Evolutionary conservation across 2,113 vertebrate genomes (phyloP).

Genomic region (Tichodroma muraria): DNA sequence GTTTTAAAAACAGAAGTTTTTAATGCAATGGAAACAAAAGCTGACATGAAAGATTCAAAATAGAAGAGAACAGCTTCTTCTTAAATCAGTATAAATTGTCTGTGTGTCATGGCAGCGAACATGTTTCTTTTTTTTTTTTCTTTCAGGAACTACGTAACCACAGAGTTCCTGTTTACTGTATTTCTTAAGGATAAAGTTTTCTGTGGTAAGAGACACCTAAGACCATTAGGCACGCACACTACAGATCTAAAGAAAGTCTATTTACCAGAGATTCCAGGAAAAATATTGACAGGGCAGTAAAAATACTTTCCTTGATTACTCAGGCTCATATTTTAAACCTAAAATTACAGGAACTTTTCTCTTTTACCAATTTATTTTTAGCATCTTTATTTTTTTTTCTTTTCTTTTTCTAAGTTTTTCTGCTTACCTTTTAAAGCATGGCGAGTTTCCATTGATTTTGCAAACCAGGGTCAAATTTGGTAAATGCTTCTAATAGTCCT

Average conservation of each 20-base stretch:
- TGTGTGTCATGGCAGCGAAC: slow-evolving; percentile 40
- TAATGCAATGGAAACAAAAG: slow-evolving; percentile 36
- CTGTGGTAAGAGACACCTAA: slow-evolving; percentile 73
- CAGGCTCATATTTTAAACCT: slow-evolving; percentile 72
- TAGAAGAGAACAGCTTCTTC: slow-evolving; percentile 29
- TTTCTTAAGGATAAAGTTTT: slow-evolving; percentile 75
- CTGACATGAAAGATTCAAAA: slow-evolving; percentile 11
- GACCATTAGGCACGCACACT: slow-evolving; percentile 66
- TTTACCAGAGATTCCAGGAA: slow-evolving; percentile 76
- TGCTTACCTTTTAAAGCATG: slow-evolving; percentile 57
- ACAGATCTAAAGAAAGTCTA: slow-evolving; percentile 72
- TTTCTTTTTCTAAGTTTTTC: slow-evolving; percentile 6
- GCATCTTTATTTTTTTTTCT: slow-evolving; percentile 64
- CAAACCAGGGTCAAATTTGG: slow-evolving; percentile 25
- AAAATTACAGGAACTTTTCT: slow-evolving; percentile 78
- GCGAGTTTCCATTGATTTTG: slow-evolving; percentile 48
- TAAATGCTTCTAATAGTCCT: neutral
- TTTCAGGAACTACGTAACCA: slow-evolving; percentile 67
- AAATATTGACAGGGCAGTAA: slow-evolving; percentile 83
- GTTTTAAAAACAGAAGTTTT: slow-evolving; percentile 1
- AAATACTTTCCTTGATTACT: slow-evolving; percentile 83
- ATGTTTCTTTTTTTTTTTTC: slow-evolving; percentile 19
- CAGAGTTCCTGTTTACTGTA: slow-evolving; percentile 76
- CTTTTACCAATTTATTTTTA: slow-evolving; percentile 76
- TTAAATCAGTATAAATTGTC: slow-evolving; percentile 48